Evolutionary conservation across 2,113 vertebrate genomes (phyloP), one percentile per base, ranked within the genome.

Genomic region (Porphyrio hochstetteri): DNA sequence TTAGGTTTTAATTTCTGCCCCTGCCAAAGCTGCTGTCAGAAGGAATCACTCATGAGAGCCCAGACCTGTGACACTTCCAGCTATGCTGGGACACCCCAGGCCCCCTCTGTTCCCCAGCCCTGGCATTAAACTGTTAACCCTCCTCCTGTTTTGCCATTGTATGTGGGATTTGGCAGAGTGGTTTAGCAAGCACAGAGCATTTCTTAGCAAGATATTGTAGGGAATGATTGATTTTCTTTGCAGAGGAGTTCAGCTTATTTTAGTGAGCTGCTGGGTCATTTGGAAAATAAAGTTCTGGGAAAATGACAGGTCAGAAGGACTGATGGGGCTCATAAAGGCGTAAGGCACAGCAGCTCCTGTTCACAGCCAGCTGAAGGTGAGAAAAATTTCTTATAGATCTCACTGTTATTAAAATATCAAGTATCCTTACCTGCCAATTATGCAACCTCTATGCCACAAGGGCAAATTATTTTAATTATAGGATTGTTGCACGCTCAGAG

Each of bases 381-480:
- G 92, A 94, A 93, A 65, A 78, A 68, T 50, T 69, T 71, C 82
- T 68, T 52, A 33, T 15, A 31, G 48, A 85, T 56, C 61, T 77
- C 72, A 57, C 63, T 46, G 53, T 76, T 95, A 91, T 91, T 95
- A 95, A 94, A 87, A 95, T 89, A 89, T 89, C 77, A 85, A 87
- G n/a, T 78, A 77, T 42, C 55, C 72, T 86, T 78, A 70, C 82
- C 63, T 82, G 77, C 74, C 95, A 89, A 42, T 93, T 96, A 90
- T 40, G 36, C 36, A 91, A 91, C 83, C 91, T 36, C 55, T 20
- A 24, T 71, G 74, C 70, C 83, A 94, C 50, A 53, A 85, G 63
- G 86, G 83, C 70, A 91, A 91, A 91, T 94, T 87, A 89, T 82
- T 95, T 95, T 96, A 96, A 97, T 95, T 94, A 84, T 69, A 91